Percentiles rank a stretch among this genome's conserved stretches.
phyloP scores from a whole-genome alignment of 2,888 invertebrate species.

The Deilephila porcellus region DNA sequence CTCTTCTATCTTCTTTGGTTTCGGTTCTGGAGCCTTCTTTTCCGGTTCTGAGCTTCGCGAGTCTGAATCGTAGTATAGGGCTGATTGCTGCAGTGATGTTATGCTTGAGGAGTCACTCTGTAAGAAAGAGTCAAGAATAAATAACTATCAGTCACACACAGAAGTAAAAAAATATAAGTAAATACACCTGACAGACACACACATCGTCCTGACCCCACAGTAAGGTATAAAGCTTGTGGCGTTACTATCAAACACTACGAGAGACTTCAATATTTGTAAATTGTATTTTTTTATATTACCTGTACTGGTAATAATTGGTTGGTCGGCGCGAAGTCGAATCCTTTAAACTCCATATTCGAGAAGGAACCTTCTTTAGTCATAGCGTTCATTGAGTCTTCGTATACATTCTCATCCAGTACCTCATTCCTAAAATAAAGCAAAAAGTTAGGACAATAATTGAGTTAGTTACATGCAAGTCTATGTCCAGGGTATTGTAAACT shows the following conservation, averaged over 20 bases:
- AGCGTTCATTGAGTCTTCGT: slow-evolving; percentile 42
- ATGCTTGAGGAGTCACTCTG: slow-evolving; percentile 76
- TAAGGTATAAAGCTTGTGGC: too few relatives aligned
- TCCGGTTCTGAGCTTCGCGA: slow-evolving; percentile 60
- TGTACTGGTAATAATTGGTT: slow-evolving; percentile 47
- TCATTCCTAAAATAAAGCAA: slow-evolving; percentile 47
- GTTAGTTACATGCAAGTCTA: too few relatives aligned
- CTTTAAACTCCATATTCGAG: slow-evolving; percentile 60
- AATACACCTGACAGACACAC: neutral
- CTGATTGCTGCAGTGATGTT: slow-evolving; percentile 60
- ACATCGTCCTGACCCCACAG: too few relatives aligned
- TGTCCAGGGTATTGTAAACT: too few relatives aligned
- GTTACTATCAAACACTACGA: too few relatives aligned
- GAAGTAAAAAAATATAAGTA: too few relatives aligned
- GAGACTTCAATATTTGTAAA: too few relatives aligned
- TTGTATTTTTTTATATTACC: slow-evolving; percentile 36
- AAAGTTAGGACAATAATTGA: too few relatives aligned
- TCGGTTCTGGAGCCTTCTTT: slow-evolving; percentile 43
- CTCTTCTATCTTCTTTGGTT: slow-evolving; percentile 55
- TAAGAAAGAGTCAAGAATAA: neutral
- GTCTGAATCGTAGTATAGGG: slow-evolving; percentile 68
- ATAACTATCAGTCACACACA: too few relatives aligned
- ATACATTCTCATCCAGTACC: slow-evolving; percentile 44
- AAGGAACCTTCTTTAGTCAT: slow-evolving; percentile 47
- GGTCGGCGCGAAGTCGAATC: slow-evolving; percentile 53